Conservation (phyloP, 2,113 vertebrate genomes). For the Dunckerocampus dactyliophorus region DNA sequence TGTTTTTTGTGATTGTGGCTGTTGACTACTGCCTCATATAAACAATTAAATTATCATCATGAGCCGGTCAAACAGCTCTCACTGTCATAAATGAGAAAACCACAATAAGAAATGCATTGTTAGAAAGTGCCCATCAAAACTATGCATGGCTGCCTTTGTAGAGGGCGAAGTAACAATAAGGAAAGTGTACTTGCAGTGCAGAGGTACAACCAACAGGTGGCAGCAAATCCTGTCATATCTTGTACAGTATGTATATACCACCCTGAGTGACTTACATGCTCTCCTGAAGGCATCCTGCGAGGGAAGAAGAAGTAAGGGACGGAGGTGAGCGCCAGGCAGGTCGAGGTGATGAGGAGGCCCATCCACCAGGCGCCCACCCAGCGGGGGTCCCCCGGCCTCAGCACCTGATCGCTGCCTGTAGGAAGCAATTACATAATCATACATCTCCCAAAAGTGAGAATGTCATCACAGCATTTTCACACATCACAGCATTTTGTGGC, state of each 20-base stretch:
- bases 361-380: conserved; percentile 99
- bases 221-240: conserved; percentile 19
- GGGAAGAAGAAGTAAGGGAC: conserved; percentile 97
- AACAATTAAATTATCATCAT: neutral
- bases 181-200: conserved; percentile 8
- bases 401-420: conserved; percentile 53
- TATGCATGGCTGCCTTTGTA: no score
- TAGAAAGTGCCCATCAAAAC: no score
- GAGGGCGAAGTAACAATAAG: no score
- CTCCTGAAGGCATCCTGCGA: conserved; percentile 53
- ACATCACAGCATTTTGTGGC: no score
- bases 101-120: no score
- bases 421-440: neutral
- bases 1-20: conserved; percentile 3
- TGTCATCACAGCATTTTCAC: neutral
- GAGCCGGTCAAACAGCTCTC: no score
- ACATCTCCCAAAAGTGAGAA: neutral
- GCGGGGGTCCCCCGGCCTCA: conserved; percentile 79
- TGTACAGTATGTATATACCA: neutral
- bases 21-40: neutral
- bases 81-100: no score
- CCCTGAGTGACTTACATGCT: conserved; percentile 38
- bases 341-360: conserved; percentile 83
- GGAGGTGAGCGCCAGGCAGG: conserved; percentile 79
- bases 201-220: conserved; percentile 29